Evolutionary conservation across 2,888 invertebrate genomes (phyloP), one percentile per base, ranked within the genome.

Genomic region (Synergus japonicus): DNA sequence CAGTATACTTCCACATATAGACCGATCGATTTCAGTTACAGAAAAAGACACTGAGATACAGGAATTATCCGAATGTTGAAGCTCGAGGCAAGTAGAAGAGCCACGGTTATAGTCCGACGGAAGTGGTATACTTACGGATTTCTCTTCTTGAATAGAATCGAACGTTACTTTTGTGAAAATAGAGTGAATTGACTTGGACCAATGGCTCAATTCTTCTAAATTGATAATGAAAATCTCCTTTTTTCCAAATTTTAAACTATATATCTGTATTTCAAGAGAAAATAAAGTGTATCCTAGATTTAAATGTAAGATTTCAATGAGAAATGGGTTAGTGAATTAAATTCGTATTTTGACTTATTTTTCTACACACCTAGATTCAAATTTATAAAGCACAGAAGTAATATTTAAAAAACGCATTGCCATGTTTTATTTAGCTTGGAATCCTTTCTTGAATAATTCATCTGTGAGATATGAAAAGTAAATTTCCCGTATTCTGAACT

Each of bases 1-100:
- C 65, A 77, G 76, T 84, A 86, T 85, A 86, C 83, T 85, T 49
- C 58, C 80, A 76, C 73, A 77, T 84, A 84, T 83, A 82, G 81
- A 82, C 54, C 78, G 77, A 83, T 84, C 80, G 82, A 83, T 82
- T 65, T 78, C 67, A 49, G 78, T 43, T 58, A 60, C 64, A 60
- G 43, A 76, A 44, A 73, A 81, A 81, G 83, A 82, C 58, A 80
- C 76, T 69, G 69, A 60, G 83, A 83, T 85, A 79, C 76, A 67
- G 79, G 77, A 80, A 84, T 84, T 83, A 82, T 82, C 81, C 78
- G 81, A 82, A 67, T 10, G 65, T 15, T 49, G 22, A 46, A 49
- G 37, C 54, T 63, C 77, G 81, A 77, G 77, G 79, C 65, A 58
- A 84, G 84, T 82, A 81, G 80, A 81, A 80, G 76, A 84, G 79